Percentiles rank a stretch among this genome's conserved stretches.
Evolutionary conservation across 37 sponge, comb jelly and placozoan genomes (phyloP).

Genomic region (Axinella damicornis): DNA sequence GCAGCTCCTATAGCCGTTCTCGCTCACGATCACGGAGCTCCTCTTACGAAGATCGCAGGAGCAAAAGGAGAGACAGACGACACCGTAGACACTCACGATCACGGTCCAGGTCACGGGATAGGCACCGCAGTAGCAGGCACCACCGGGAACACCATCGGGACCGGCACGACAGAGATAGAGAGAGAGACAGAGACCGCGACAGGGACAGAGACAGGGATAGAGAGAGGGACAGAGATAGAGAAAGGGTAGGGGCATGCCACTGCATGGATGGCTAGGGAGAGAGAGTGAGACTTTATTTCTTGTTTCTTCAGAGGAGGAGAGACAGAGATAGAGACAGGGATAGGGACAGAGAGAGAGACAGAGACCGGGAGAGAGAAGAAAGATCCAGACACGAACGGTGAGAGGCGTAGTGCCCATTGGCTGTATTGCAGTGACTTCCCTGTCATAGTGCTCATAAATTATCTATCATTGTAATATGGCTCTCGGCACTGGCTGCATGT

Average conservation of each 20-base stretch:
- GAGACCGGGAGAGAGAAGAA: slow-evolving; percentile 51
- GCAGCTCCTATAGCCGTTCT: slow-evolving; percentile 41
- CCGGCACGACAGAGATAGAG: slow-evolving; percentile 70
- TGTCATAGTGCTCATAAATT: no score
- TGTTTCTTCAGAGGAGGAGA: slow-evolving; percentile 10
- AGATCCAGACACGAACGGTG: slow-evolving; percentile 60
- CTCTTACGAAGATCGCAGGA: slow-evolving; percentile 32
- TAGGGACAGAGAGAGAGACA: slow-evolving; percentile 54
- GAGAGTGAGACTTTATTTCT: background rate
- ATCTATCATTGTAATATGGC: no score
- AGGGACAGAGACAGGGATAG: slow-evolving; percentile 60
- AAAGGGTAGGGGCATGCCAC: slow-evolving; percentile 43
- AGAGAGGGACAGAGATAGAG: slow-evolving; percentile 70
- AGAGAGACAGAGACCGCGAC: slow-evolving; percentile 72
- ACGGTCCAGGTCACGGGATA: slow-evolving; percentile 18
- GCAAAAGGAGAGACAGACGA: slow-evolving; percentile 36
- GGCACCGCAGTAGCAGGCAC: slow-evolving; percentile 42
- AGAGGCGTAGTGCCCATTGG: background rate
- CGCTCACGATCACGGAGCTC: slow-evolving; percentile 66
- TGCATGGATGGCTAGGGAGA: background rate
- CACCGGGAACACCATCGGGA: slow-evolving; percentile 55
- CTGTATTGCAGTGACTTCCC: background rate
- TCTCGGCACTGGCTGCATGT: background rate
- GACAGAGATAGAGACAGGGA: slow-evolving; percentile 56
- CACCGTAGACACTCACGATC: slow-evolving; percentile 38